Percentiles rank a stretch among this genome's conserved stretches.
phyloP scores from a whole-genome alignment of 2,888 invertebrate genomes.

The Coleophora flavipennella region DNA sequence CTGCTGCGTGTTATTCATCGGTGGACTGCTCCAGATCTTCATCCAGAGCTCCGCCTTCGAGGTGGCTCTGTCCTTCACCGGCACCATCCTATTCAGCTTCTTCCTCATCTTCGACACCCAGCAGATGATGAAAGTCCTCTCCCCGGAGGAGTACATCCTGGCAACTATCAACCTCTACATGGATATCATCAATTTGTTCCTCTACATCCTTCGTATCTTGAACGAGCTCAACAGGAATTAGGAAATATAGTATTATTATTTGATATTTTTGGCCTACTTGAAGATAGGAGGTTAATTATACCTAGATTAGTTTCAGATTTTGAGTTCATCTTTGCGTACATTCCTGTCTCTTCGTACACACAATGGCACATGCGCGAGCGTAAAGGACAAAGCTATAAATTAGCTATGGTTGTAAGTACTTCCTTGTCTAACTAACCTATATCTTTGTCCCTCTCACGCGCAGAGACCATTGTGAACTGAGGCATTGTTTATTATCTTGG shows the following conservation, averaged over 20 bases:
- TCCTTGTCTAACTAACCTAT: too few species aligned
- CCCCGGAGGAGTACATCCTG: slow-evolving; percentile 90
- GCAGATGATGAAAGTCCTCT: slow-evolving; percentile 84
- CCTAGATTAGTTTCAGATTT: too few species aligned
- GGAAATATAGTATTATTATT: slow-evolving; percentile 5
- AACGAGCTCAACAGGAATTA: slow-evolving; percentile 73
- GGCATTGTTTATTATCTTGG: too few species aligned
- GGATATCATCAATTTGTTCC: slow-evolving; percentile 89
- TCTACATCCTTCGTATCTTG: slow-evolving; percentile 83
- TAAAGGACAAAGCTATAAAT: too few species aligned
- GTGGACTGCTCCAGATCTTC: slow-evolving; percentile 82
- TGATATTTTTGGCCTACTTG: too few species aligned
- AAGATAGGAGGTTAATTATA: too few species aligned
- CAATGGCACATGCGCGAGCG: too few species aligned
- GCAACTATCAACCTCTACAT: slow-evolving; percentile 90
- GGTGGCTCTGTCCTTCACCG: slow-evolving; percentile 79
- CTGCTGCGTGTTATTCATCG: slow-evolving; percentile 78
- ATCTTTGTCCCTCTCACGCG: too few species aligned
- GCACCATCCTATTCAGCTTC: slow-evolving; percentile 82
- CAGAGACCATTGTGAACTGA: too few species aligned
- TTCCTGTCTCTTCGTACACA: too few species aligned
- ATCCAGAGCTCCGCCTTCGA: slow-evolving; percentile 81
- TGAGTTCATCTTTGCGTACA: too few species aligned
- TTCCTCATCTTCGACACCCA: slow-evolving; percentile 91
- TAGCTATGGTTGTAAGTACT: too few species aligned